These are phyloP conservation scores for Ctenochaetus hawaiiensis DNA, from an alignment of 2,797 vertebrate genomes.

Conservation along the genomic window DNA sequence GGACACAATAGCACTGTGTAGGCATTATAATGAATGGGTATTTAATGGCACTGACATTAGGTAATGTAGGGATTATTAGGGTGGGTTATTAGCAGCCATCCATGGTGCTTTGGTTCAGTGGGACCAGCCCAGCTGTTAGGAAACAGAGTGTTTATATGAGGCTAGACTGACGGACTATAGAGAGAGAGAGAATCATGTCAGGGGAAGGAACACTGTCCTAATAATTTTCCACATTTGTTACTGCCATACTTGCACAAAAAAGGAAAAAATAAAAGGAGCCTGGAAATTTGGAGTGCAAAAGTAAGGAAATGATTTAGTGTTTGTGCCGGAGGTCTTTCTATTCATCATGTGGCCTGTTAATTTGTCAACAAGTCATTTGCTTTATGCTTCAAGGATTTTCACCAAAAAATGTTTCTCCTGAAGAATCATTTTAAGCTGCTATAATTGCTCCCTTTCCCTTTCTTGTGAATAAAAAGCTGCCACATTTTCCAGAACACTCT, in stretches of 20 bases:
- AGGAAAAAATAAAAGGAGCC: background rate
- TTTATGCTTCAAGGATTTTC: conserved; percentile 49
- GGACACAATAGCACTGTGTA: conserved; percentile 69
- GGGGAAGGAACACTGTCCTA: conserved; percentile 9
- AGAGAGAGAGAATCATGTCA: conserved; percentile 35
- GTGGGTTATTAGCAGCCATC: conserved; percentile 83
- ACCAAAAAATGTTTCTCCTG: conserved; percentile 20
- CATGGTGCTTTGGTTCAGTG: conserved; percentile 77
- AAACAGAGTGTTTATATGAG: conserved; percentile 55
- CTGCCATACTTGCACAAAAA: conserved; percentile 22
- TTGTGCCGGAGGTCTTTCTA: conserved; percentile 64
- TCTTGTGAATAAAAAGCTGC: conserved; percentile 26
- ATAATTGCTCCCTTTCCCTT: conserved; percentile 39
- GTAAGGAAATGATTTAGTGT: conserved; percentile 67
- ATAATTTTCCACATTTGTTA: conserved; percentile 67
- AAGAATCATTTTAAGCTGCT: conserved; percentile 46
- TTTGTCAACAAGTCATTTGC: conserved; percentile 59
- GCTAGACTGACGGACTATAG: conserved; percentile 43
- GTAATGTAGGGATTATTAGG: conserved; percentile 81
- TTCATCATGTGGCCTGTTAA: conserved; percentile 67
- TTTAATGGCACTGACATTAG: conserved; percentile 78
- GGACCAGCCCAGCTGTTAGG: conserved; percentile 76
- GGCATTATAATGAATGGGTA: conserved; percentile 71
- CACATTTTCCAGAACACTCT: conserved; percentile 11
- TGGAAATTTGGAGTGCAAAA: conserved; percentile 57